A percentile compares a stretch with the other conserved stretches of the same genome.
Evolutionary conservation across 1,140 invertebrate genomes (phyloP).

Genomic region (Meloidogyne hapla): DNA sequence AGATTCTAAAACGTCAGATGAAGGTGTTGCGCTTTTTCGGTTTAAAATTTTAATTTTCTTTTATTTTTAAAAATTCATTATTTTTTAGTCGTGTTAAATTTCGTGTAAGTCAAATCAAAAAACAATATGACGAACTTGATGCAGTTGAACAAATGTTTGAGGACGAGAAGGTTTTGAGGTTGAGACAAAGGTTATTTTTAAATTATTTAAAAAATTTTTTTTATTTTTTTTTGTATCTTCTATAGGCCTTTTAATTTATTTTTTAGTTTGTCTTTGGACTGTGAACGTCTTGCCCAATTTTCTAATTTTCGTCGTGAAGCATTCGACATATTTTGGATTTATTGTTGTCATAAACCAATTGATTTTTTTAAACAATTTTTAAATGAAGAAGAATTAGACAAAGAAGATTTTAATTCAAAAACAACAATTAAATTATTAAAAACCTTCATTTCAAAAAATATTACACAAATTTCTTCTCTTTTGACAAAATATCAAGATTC

Average conservation of each 20-base stretch:
- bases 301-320: constrained; percentile 28
- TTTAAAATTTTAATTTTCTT: too few species aligned
- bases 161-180: neutral
- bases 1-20: neutral
- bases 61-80: neutral
- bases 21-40: neutral
- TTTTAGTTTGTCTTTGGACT: neutral
- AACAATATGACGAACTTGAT: neutral
- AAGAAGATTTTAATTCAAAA: neutral
- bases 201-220: neutral
- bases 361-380: neutral
- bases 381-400: constrained; percentile 4
- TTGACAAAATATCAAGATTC: constrained; percentile 9
- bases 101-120: neutral
- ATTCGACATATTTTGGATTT: constrained; percentile 18
- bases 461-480: constrained; percentile 10
- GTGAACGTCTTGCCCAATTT: neutral
- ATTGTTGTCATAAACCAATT: constrained; percentile 30
- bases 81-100: neutral
- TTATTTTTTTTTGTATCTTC: constrained; percentile 1
- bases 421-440: constrained; percentile 4
- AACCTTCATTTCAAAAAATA: constrained; percentile 11
- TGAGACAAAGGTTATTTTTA: neutral
- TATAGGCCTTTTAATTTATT: neutral
- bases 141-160: neutral